These are phyloP conservation scores for Diploscapter pachys DNA, from an alignment of 1,140 invertebrate species.

Conservation along the genomic window DNA sequence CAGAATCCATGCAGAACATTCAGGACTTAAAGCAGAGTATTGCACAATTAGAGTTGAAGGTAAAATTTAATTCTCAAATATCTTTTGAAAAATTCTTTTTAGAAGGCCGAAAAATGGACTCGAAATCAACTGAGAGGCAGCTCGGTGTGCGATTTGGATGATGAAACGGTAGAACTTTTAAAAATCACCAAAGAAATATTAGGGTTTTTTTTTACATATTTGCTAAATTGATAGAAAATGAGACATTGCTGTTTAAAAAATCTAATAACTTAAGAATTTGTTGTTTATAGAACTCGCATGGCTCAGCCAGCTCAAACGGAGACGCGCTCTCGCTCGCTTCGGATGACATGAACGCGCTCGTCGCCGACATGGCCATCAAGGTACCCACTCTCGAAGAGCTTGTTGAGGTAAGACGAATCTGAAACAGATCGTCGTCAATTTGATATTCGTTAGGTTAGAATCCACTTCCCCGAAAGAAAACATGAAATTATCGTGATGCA, in stretches of 20 bases:
- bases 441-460: neutral
- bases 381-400: constrained; percentile 28
- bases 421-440: neutral
- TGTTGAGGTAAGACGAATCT: constrained; percentile 18
- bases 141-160: constrained; percentile 50
- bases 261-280: neutral
- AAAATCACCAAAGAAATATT: too few species aligned
- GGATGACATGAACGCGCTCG: constrained; percentile 55
- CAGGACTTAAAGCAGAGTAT: constrained; percentile 93
- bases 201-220: too few species aligned
- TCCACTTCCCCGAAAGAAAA: too few species aligned
- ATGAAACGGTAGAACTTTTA: constrained; percentile 45
- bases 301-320: constrained; percentile 31
- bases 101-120: constrained; percentile 46
- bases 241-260: neutral
- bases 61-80: constrained; percentile 57
- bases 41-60: constrained; percentile 85
- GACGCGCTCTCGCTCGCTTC: constrained; percentile 48
- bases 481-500: too few species aligned
- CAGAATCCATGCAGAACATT: constrained; percentile 84
- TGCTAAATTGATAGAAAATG: neutral
- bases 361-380: constrained; percentile 49
- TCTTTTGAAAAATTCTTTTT: too few species aligned
- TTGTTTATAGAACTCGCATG: constrained; percentile 28
- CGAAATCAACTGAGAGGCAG: constrained; percentile 48